Evolutionary conservation across 2,888 invertebrate genomes (phyloP), one percentile per base, ranked within the genome.

Genomic region (Baronia brevicornis): DNA sequence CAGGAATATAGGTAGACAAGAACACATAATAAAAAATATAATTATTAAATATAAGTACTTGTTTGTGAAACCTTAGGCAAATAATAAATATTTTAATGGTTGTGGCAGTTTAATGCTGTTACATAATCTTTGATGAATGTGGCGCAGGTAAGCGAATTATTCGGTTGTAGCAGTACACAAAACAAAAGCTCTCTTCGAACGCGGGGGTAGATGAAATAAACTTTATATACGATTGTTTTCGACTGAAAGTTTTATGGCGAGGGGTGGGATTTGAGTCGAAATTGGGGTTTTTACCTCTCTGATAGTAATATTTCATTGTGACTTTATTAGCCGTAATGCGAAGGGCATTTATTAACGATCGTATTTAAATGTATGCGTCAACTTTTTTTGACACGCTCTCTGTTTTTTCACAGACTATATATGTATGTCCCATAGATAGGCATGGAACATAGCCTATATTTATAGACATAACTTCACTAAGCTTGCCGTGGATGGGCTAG

Each of bases 251-350:
- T 79, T 78, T 75, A 79, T 65, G 44, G 60, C 46, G 34, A 40
- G 56, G 64, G 68, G 59, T 56, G 43, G 60, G 54, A 54, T 57
- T 55, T 48, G 46, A 43, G 48, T 58, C 44, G 54, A 60, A 68
- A 62, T 61, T 58, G 61, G 65, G 69, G 67, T 57, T 69, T 64
- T 60, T 59, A 58, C 53, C 51, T 61, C n/a, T n/a, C 51, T 64
- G 65, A 69, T 63, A 62, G 66, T 56, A 53, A 75, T 78, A 78
- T 67, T 67, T 78, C 70, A 79, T 57, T 48, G 63, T 61, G 52
- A 67, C 60, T 77, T 77, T 78, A 77, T 75, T 74, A 69, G 56
- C 63, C 51, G 57, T 70, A 67, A 69, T 70, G 51, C 60, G 57
- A 54, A 58, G 56, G 61, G 66, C 56, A 61, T 65, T 70, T 63